phyloP scores from a whole-genome alignment of 2,888 invertebrate species.

The Machimus rusticus region DNA sequence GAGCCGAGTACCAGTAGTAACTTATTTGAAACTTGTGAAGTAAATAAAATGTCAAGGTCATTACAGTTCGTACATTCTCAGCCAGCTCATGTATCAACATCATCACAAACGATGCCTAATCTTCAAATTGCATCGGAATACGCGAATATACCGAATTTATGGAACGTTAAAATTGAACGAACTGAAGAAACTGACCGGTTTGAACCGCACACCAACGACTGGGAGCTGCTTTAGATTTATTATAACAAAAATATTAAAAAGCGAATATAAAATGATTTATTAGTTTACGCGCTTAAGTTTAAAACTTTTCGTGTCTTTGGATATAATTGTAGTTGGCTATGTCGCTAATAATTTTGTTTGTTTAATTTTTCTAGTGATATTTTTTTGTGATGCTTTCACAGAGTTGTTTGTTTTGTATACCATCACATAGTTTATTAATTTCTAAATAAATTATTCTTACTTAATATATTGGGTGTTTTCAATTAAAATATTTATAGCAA shows the following conservation, averaged over 20 bases:
- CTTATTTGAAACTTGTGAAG: not conserved
- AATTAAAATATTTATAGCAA: not conserved
- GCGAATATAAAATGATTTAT: not conserved
- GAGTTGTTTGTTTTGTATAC: conserved; percentile 5
- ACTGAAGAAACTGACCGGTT: conserved; percentile 43
- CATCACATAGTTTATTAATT: not conserved
- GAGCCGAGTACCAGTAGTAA: conserved; percentile 41
- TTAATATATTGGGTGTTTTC: not conserved
- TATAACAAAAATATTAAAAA: not conserved
- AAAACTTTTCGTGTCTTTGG: not conserved
- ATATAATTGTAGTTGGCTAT: not conserved
- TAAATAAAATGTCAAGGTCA: conserved; percentile 39
- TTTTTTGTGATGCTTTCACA: conserved; percentile 7
- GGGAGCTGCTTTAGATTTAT: conserved; percentile 55
- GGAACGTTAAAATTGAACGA: conserved; percentile 67
- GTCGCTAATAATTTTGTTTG: not conserved
- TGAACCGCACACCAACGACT: conserved; percentile 57
- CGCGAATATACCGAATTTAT: conserved; percentile 67
- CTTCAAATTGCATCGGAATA: conserved; percentile 60
- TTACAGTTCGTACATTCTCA: conserved; percentile 35
- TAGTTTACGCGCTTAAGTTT: not conserved
- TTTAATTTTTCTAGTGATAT: not conserved
- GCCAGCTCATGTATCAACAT: conserved; percentile 44
- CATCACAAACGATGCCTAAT: conserved; percentile 48
- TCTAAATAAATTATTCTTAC: not conserved